A percentile compares a stretch with the other conserved stretches of the same genome.
Evolutionary conservation across 2,113 vertebrate species (phyloP).

Genomic region (Antennarius striatus): DNA sequence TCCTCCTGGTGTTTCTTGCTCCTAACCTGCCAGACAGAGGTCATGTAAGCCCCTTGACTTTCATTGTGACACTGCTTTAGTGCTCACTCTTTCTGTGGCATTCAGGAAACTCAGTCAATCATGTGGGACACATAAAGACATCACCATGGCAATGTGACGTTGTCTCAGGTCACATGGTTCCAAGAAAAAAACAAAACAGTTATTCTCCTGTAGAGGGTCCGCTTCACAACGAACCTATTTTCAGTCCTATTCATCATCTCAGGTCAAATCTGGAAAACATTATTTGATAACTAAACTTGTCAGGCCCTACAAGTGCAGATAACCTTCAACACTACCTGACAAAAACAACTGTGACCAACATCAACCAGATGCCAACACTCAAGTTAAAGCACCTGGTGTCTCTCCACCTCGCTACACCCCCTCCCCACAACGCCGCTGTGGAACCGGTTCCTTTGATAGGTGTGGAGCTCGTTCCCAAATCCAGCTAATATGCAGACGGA

Average conservation of each 20-base stretch:
- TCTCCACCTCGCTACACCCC: slow-evolving; percentile 3
- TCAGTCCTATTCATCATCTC: slow-evolving; percentile 28
- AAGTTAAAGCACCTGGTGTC: slow-evolving; percentile 20
- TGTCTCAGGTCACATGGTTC: slow-evolving; percentile 23
- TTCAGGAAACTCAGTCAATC: slow-evolving; percentile 59
- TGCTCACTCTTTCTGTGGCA: slow-evolving; percentile 15
- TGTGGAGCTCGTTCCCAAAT: not conserved
- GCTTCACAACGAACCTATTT: slow-evolving; percentile 21
- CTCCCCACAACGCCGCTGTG: not conserved
- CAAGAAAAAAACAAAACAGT: slow-evolving; percentile 15
- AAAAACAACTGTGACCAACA: slow-evolving; percentile 12
- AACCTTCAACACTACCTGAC: slow-evolving; percentile 35
- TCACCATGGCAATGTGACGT: slow-evolving; percentile 50
- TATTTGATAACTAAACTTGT: slow-evolving; percentile 41
- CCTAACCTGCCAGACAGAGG: slow-evolving; percentile 6
- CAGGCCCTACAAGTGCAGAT: slow-evolving; percentile 7
- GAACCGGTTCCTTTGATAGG: not conserved
- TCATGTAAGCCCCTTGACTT: slow-evolving; percentile 21
- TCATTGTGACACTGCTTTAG: slow-evolving; percentile 4
- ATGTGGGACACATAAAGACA: slow-evolving; percentile 47
- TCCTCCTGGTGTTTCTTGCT: slow-evolving; percentile 8
- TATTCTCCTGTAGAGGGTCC: slow-evolving; percentile 9
- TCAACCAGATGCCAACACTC: slow-evolving; percentile 46
- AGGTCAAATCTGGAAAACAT: slow-evolving; percentile 25
- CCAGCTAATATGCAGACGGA: slow-evolving; percentile 8